Evolutionary conservation across 1,140 invertebrate species (phyloP), one percentile per base, ranked within the genome.

Genomic region (Drosophila sturtevanti): DNA sequence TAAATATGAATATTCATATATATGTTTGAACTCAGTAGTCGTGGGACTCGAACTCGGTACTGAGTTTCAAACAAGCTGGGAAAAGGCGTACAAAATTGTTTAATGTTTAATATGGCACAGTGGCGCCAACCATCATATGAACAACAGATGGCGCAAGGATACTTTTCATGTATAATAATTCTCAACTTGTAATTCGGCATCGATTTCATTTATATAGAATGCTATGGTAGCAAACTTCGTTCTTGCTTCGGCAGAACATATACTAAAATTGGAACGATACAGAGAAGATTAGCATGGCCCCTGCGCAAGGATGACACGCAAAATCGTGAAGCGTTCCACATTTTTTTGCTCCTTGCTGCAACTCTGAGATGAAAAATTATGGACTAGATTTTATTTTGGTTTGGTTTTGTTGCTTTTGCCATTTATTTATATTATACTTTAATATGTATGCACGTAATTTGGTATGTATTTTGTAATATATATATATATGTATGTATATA

Each of bases 241-340:
- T 94, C 94, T 95, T 94, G 94, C 94, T 95, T 95, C 94, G 94
- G 94, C 94, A 94, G 94, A n/a, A 95, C 94, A 95, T 95, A 95
- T 95, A 95, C 94, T 95, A 95, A 95, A 94, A 95, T 95, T 95
- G 95, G 96, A 97, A 96, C 95, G 95, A 96, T 96, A 96, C n/a
- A n/a, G n/a, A n/a, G n/a, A 96, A 96, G 95, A 97, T 97, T 97
- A 97, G 96, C 96, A 96, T 97, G 96, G 96, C 96, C 96, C 95
- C 95, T 97, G 95, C 95, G 96, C 95, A 96, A 96, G 95, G 95
- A 96, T 96, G 95, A 96, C 95, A 96, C 95, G 96, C 95, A 96
- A 96, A 96, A 96, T 96, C 95, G 95, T 96, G 95, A 95, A 95
- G 95, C 95, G 95, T 96, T 96, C 95, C 95, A 95, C 94, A 95